phyloP scores from a whole-genome alignment of 1,140 invertebrate genomes.

The Ceratina australensis region DNA sequence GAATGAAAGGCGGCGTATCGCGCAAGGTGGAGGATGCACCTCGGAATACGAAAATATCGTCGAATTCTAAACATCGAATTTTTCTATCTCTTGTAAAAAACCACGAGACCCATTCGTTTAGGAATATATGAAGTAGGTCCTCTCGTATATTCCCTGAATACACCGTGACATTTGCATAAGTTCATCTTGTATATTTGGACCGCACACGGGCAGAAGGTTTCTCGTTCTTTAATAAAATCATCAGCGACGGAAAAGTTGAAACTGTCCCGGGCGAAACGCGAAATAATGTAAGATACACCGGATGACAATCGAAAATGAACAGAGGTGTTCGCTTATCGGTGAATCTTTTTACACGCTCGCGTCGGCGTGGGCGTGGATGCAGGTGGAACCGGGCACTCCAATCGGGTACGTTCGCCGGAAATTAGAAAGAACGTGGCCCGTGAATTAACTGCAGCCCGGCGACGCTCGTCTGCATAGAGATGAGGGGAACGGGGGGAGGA shows the following conservation, averaged over 20 bases:
- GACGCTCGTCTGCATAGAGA: slow-evolving; percentile 16
- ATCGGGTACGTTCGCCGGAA: slow-evolving; percentile 45
- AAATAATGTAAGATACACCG: background rate
- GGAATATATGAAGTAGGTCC: too few relatives aligned
- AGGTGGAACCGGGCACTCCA: slow-evolving; percentile 55
- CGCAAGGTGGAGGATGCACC: too few relatives aligned
- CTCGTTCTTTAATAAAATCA: background rate
- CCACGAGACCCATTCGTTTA: too few relatives aligned
- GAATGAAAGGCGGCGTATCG: background rate
- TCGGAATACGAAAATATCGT: too few relatives aligned
- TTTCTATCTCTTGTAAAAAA: too few relatives aligned
- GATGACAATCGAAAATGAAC: background rate
- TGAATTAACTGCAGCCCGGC: slow-evolving; percentile 46
- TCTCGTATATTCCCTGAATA: too few relatives aligned
- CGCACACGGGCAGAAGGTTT: background rate
- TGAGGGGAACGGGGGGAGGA: background rate
- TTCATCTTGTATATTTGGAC: background rate
- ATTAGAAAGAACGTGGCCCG: slow-evolving; percentile 50
- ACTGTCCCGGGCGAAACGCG: background rate
- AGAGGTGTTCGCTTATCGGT: background rate
- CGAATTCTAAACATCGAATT: too few relatives aligned
- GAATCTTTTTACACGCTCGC: background rate
- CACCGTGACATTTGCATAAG: too few relatives aligned
- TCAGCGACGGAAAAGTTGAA: background rate
- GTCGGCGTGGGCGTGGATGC: too few relatives aligned